phyloP scores from a whole-genome alignment of 92 coral and sea anemone genomes.

The Blastomussa wellsi region DNA sequence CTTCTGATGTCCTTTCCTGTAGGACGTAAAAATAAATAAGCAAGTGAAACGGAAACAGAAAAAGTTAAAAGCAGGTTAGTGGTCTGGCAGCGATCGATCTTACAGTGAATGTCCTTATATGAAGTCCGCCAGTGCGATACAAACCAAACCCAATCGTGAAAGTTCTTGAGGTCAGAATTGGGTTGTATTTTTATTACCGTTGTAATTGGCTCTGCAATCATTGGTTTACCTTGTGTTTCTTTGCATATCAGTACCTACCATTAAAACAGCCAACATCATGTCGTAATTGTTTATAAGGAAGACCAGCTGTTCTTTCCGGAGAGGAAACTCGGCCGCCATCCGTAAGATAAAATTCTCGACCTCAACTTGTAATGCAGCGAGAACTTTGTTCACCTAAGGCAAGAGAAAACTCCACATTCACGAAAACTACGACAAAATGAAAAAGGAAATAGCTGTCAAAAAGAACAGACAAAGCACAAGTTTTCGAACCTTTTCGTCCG shows the following conservation, averaged over 20 bases:
- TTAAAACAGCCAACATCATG: conserved; percentile 97
- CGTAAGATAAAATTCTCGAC: conserved; percentile 92
- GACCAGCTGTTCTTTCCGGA: conserved; percentile 94
- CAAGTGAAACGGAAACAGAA: neutral
- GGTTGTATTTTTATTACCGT: neutral
- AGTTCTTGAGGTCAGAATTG: neutral
- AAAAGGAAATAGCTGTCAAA: neutral
- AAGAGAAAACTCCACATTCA: neutral
- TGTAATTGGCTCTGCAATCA: neutral
- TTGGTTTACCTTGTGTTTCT: neutral
- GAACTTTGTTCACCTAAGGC: conserved; percentile 85
- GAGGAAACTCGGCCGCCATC: conserved; percentile 99
- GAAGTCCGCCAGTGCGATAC: neutral
- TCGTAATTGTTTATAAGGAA: conserved; percentile 97
- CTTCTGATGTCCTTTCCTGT: conserved; percentile 97
- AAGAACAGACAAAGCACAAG: neutral
- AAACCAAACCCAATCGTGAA: neutral
- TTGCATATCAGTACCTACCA: conserved; percentile 75
- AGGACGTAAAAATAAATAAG: neutral
- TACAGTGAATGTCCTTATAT: no score
- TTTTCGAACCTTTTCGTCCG: conserved; percentile 91
- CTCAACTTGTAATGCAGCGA: conserved; percentile 90
- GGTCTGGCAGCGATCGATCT: no score
- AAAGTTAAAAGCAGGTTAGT: neutral
- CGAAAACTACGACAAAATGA: neutral